Conservation (phyloP, 1,140 invertebrate species). For the Scaptomyza hsui region DNA sequence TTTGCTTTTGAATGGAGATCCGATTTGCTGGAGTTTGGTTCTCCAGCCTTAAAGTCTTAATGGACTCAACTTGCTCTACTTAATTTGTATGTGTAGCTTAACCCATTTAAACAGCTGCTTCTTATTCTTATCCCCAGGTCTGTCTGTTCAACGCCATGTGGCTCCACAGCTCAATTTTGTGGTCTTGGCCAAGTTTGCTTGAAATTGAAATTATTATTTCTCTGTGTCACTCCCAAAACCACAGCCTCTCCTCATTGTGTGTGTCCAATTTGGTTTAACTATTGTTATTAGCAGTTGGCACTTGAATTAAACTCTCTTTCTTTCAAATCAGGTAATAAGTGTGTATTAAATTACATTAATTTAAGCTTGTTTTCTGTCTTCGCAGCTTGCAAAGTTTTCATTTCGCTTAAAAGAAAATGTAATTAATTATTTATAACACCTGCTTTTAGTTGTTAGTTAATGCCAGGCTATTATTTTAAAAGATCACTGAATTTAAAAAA, state of each 20-base stretch:
- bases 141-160: constrained; percentile 2
- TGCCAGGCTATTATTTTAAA: not conserved
- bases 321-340: not conserved
- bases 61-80: constrained; percentile 30
- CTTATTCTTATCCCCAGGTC: not conserved
- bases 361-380: not conserved
- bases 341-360: too few relatives aligned
- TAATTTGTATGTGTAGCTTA: constrained; percentile 45
- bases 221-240: constrained; percentile 26
- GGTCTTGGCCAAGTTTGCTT: constrained; percentile 19
- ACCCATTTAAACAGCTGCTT: constrained; percentile 56
- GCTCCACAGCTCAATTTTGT: constrained; percentile 40
- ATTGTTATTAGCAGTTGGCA: constrained; percentile 48
- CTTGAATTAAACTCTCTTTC: constrained; percentile 32
- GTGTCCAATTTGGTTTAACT: constrained; percentile 57
- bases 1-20: not conserved
- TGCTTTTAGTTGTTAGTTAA: not conserved
- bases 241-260: constrained; percentile 13
- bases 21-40: not conserved
- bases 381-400: constrained; percentile 10
- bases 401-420: constrained; percentile 9
- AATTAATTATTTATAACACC: not conserved
- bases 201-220: constrained; percentile 63
- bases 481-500: not conserved
- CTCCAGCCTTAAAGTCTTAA: constrained; percentile 30